phyloP scores from a whole-genome alignment of 2,888 invertebrate species.

The Cheiracanthium punctorium region DNA sequence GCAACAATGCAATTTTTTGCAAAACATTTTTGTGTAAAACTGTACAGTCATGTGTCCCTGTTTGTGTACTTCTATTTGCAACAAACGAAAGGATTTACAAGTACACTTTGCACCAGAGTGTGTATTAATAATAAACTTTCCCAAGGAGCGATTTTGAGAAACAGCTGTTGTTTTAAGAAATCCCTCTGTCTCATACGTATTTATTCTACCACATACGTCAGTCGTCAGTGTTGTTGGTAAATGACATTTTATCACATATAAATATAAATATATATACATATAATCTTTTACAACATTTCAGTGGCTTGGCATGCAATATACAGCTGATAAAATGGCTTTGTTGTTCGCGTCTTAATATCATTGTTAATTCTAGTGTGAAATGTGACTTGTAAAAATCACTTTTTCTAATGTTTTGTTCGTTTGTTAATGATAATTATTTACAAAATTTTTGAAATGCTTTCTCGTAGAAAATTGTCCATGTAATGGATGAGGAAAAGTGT shows the following conservation, averaged over 20 bases:
- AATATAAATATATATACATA: conserved; percentile 64
- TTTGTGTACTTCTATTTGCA: conserved; percentile 55
- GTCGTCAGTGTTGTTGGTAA: conserved; percentile 69
- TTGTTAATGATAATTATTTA: conserved; percentile 60
- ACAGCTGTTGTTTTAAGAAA: conserved; percentile 48
- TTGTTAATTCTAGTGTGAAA: conserved; percentile 66
- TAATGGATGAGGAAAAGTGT: conserved; percentile 57
- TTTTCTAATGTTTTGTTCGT: conserved; percentile 63
- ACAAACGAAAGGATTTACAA: conserved; percentile 33
- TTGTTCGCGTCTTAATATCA: conserved; percentile 62
- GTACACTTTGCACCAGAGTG: conserved; percentile 48
- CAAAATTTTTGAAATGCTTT: conserved; percentile 55
- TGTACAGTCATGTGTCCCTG: conserved; percentile 57
- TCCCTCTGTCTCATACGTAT: conserved; percentile 69
- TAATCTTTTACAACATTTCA: conserved; percentile 69
- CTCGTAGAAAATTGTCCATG: conserved; percentile 67
- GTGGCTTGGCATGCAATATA: conserved; percentile 69
- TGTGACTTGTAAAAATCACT: conserved; percentile 61
- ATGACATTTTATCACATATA: conserved; percentile 68
- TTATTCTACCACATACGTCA: conserved; percentile 70
- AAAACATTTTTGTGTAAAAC: conserved; percentile 43
- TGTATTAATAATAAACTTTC: conserved; percentile 40
- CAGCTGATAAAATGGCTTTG: conserved; percentile 57
- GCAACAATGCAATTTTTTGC: conserved; percentile 35
- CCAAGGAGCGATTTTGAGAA: conserved; percentile 56